phyloP scores from a whole-genome alignment of 92 coral and sea anemone genomes.

The Actinernus sp. region DNA sequence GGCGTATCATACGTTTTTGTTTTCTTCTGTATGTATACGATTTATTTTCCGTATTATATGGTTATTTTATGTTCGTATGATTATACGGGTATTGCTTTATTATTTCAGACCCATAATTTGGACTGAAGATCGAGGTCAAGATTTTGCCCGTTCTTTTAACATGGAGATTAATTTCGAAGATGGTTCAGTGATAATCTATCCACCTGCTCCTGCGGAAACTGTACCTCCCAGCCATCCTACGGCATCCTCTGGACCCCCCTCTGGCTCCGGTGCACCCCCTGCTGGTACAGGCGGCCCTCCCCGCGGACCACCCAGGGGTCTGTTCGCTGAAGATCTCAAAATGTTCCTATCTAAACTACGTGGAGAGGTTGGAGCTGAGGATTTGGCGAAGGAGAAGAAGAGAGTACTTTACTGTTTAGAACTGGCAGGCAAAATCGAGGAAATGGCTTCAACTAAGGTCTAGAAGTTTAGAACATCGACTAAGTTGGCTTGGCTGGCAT shows the following conservation, averaged over 20 bases:
- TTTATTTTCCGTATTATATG: no score
- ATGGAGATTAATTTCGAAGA: constrained; percentile 77
- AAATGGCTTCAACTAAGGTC: no score
- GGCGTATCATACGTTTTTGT: no score
- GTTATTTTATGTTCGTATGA: neutral
- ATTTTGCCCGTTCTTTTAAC: constrained; percentile 28
- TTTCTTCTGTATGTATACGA: no score
- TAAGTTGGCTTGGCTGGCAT: no score
- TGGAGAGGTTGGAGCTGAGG: constrained; percentile 61
- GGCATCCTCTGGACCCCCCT: constrained; percentile 20
- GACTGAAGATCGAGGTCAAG: constrained; percentile 40
- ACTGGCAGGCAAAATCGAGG: constrained; percentile 71
- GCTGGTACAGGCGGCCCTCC: constrained; percentile 22
- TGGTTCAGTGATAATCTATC: constrained; percentile 50
- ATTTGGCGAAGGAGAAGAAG: constrained; percentile 60
- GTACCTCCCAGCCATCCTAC: neutral
- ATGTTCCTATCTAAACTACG: constrained; percentile 66
- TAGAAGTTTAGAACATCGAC: no score
- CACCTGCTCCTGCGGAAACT: constrained; percentile 9
- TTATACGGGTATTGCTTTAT: neutral
- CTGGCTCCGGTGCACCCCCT: neutral
- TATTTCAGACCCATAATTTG: constrained; percentile 40
- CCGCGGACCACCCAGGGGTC: constrained; percentile 62
- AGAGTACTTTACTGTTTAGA: constrained; percentile 68
- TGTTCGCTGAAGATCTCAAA: constrained; percentile 72